Conservation (phyloP, 2,113 vertebrate genomes). For the Sinocyclocheilus anophthalmus region DNA sequence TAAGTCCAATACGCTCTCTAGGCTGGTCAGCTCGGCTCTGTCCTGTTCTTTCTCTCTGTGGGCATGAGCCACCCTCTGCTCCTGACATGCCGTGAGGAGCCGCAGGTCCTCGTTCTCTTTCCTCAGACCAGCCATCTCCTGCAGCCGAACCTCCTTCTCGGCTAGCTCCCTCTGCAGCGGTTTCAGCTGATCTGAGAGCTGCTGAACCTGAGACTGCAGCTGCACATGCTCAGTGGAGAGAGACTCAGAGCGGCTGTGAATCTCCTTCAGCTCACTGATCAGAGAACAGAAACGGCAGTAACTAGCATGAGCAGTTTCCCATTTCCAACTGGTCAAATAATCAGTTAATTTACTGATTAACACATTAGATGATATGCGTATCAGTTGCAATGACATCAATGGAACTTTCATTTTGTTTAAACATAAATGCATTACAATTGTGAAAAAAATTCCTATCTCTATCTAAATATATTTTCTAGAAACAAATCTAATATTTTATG, state of each 20-base stretch:
- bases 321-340: neutral
- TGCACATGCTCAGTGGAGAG: constrained; percentile 72
- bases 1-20: constrained; percentile 82
- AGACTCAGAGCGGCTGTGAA: constrained; percentile 70
- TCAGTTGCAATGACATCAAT: too few relatives aligned
- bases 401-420: too few relatives aligned
- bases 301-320: neutral
- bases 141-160: constrained; percentile 66
- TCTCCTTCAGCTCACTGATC: constrained; percentile 79
- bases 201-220: constrained; percentile 74
- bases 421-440: neutral
- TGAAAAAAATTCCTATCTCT: too few relatives aligned
- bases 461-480: too few relatives aligned
- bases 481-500: neutral
- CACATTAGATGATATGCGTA: neutral
- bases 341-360: neutral
- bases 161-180: constrained; percentile 78
- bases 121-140: constrained; percentile 72
- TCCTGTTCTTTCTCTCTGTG: constrained; percentile 79
- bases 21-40: constrained; percentile 75
- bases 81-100: constrained; percentile 72
- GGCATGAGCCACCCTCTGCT: constrained; percentile 74
- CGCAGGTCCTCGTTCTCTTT: constrained; percentile 81
- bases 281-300: constrained; percentile 22
- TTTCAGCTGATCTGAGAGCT: constrained; percentile 69